Conservation (phyloP, 2,113 vertebrate species). For the Poeciliopsis occidentalis region DNA sequence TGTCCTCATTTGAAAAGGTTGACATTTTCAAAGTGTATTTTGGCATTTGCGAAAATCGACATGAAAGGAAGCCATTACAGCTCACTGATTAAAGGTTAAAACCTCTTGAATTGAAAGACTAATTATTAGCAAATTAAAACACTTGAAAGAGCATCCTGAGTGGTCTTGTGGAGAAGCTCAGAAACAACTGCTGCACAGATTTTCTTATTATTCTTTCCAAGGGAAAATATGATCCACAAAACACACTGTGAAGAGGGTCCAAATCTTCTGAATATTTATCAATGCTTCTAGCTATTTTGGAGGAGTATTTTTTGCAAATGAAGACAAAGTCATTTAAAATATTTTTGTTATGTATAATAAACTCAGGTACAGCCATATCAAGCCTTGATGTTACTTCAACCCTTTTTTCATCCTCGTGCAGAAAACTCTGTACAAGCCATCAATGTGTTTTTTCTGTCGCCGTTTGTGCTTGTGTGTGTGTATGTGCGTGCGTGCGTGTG, state of each 20-base stretch:
- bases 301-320: not conserved
- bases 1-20: slow-evolving; percentile 2
- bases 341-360: not conserved
- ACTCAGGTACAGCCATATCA: not conserved
- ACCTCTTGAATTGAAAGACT: slow-evolving; percentile 10
- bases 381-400: not conserved
- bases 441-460: no score
- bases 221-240: not conserved
- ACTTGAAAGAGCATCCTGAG: slow-evolving; percentile 4
- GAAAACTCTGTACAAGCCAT: slow-evolving; percentile 23
- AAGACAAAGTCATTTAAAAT: not conserved
- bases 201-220: not conserved
- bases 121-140: slow-evolving; percentile 25
- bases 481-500: not conserved
- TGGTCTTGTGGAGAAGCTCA: slow-evolving; percentile 19
- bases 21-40: slow-evolving; percentile 17
- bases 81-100: slow-evolving; percentile 39
- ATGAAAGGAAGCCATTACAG: slow-evolving; percentile 6
- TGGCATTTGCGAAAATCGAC: slow-evolving; percentile 27
- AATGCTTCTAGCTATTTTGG: not conserved
- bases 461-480: no score
- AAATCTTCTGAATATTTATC: not conserved
- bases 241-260: not conserved
- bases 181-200: not conserved
- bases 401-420: slow-evolving; percentile 2